Evolutionary conservation across 2,113 vertebrate genomes (phyloP), one percentile per base, ranked within the genome.

Genomic region (Pteropus alecto): DNA sequence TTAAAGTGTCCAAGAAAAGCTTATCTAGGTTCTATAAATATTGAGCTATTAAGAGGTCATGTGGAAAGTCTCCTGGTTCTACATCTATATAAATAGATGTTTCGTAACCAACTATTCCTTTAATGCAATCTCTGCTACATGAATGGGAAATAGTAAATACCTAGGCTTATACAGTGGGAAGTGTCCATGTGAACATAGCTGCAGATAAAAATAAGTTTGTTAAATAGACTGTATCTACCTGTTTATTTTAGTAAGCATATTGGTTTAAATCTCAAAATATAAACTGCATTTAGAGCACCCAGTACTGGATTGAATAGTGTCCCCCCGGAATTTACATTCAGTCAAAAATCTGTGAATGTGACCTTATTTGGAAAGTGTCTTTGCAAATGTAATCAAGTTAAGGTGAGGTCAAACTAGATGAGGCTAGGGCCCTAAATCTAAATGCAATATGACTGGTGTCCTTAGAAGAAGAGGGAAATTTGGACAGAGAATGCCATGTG

Each of bases 231-330:
- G 11, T 76, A 63, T 63, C 56, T 67, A 68, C 21, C 7, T 65
- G 16, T 67, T 61, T 73, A 38, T 21, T 85, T 89, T 92, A 63
- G n/a, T 71, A 56, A 92, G 56, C 35, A 2, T 74, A 35, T 19
- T 85, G 35, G n/a, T 77, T 92, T 76, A 81, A 82, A 86, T 88
- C 48, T 74, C 77, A 97, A 76, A 95, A 81, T 60, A n/a, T 15
- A 89, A 74, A 79, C 10, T 83, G 58, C 87, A 92, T n/a, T 91
- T 83, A 35, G 54, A 91, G 58, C 46, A 28, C 41, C 76, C 41
- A 65, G 18, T 74, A 65, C 30, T 76, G 41, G 33, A 12, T 60
- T 77, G 38, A 88, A 87, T n/a, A 73, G 19, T 51, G 30, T 30
- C 35, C 13, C 51, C 43, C n/a, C 22, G 46, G 22, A 93, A 60